These are phyloP conservation scores for Hybognathus amarus DNA, from an alignment of 2,797 vertebrate species.

Conservation along the genomic window DNA sequence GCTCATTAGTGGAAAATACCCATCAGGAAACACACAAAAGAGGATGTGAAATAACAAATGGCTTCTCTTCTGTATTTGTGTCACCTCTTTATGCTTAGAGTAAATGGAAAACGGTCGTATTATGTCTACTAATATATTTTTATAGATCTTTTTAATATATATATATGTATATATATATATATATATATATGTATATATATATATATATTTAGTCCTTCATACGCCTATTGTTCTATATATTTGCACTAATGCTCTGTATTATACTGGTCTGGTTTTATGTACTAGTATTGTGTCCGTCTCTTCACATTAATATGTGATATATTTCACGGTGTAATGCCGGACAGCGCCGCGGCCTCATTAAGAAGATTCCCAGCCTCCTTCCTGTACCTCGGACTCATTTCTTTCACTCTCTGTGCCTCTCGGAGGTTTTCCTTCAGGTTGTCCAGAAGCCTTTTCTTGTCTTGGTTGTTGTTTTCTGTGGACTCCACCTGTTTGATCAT, in stretches of 20 bases:
- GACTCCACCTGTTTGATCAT: conserved; percentile 68
- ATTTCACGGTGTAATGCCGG: conserved; percentile 55
- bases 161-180: no score
- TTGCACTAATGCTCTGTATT: background rate
- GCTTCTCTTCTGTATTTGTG: background rate
- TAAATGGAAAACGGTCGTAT: background rate
- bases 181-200: no score
- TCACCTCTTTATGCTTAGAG: background rate
- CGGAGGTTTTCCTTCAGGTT: conserved; percentile 77
- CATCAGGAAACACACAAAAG: background rate
- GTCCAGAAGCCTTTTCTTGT: conserved; percentile 68
- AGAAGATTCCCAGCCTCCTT: conserved; percentile 69
- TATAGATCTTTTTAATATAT: background rate
- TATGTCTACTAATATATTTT: background rate
- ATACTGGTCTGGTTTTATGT: background rate
- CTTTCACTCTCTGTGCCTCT: conserved; percentile 73
- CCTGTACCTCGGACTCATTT: conserved; percentile 70
- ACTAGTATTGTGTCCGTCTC: background rate
- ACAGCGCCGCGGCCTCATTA: conserved; percentile 72
- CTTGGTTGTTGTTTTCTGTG: conserved; percentile 68
- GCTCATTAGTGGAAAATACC: background rate
- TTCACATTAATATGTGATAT: background rate
- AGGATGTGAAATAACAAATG: background rate
- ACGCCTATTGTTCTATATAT: background rate
- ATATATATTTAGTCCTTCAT: background rate